phyloP scores from a whole-genome alignment of 2,797 vertebrate genomes.

The Artibeus lituratus region DNA sequence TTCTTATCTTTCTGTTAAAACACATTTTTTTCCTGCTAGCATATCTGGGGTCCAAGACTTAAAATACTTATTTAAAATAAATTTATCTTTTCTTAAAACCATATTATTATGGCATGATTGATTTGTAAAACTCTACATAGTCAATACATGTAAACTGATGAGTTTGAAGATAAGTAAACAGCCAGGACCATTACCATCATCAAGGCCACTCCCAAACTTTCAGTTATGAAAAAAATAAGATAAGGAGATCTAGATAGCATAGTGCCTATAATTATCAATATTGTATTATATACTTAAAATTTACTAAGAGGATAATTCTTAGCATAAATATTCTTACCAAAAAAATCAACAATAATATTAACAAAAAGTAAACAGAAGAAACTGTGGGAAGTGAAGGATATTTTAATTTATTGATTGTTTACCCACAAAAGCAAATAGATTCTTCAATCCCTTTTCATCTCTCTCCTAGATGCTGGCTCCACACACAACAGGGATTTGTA shows the following conservation, averaged over 20 bases:
- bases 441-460: neutral
- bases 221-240: neutral
- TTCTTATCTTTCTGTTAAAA: neutral
- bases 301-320: neutral
- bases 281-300: neutral
- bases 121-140: neutral
- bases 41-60: constrained; percentile 49
- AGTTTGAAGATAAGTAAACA: neutral
- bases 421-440: neutral
- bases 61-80: constrained; percentile 48
- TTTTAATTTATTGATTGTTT: neutral
- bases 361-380: neutral
- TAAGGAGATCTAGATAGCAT: neutral
- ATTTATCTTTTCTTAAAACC: constrained; percentile 56
- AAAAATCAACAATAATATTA: no score
- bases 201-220: neutral
- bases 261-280: neutral
- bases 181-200: neutral
- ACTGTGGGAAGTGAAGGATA: neutral
- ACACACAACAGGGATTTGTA: constrained; percentile 4
- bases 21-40: constrained; percentile 57
- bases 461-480: constrained; percentile 68
- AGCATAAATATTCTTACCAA: neutral
- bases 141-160: no score
- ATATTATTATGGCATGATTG: neutral